Base-by-base conservation (phyloP, 2,888 invertebrate genomes). In the Hypena proboscidalis region DNA sequence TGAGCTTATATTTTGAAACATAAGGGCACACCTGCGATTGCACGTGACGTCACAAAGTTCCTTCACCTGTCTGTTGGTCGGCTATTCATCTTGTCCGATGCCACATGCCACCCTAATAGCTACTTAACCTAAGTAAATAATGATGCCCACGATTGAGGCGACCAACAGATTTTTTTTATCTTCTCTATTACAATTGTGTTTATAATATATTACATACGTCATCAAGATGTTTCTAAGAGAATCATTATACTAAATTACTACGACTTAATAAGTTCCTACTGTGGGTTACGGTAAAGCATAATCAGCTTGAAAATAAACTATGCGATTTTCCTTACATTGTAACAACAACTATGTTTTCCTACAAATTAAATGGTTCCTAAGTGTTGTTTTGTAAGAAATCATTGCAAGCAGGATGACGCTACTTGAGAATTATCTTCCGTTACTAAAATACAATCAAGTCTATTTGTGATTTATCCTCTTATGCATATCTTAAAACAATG, bases 11-110 rank as follows among this genome's bases (percentile, higher is more conserved):
- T 55, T 67, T 72, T 62, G 60, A 64, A 68, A 68, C 58, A 66
- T 59, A 70, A 68, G 70, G 74, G 70, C 73, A 63, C 82, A 83
- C 80, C 81, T 83, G 82, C 79, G 67, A 69, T 63, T 60, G 66
- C 53, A 47, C 39, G 63, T 75, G 74, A 74, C 76, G 74, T 75
- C 76, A 77, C 64, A 72, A 65, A 70, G 79, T 79, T 76, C 74
- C 72, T 79, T 82, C 82, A 83, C 82, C 82, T 83, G 82, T 74
- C 74, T 70, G 58, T 48, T 58, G 58, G 56, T 38, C 49, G 62
- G 62, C 62, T 58, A 66, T 66, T 69, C 61, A 63, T 70, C 67
- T 71, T 68, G 44, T 55, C 52, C 53, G 46, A 36, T 64, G 58
- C 56, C 61, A 67, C 47, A 36, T 64, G 58, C 56, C 61, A 67